These are phyloP conservation scores for Crenuchus spilurus DNA, from an alignment of 2,797 vertebrate genomes.

Conservation along the genomic window DNA sequence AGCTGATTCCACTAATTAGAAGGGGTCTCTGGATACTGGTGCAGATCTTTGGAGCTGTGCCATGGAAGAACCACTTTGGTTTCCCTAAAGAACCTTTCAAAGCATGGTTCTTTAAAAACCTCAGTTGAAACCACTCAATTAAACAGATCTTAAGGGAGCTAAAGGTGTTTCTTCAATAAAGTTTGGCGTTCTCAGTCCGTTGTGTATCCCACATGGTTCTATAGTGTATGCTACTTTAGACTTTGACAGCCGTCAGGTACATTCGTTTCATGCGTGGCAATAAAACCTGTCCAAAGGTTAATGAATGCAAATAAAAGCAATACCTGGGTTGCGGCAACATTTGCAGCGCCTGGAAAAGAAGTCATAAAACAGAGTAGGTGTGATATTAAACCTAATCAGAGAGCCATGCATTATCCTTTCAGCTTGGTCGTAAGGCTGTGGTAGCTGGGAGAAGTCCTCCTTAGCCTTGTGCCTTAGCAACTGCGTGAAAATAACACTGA, in stretches of 20 bases:
- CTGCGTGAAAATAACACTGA: not conserved
- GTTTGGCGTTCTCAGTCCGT: too few relatives aligned
- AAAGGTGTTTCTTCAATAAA: not conserved
- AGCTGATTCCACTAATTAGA: not conserved
- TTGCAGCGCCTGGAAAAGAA: not conserved
- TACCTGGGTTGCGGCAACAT: conserved; percentile 13
- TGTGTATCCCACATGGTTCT: not conserved
- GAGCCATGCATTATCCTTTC: not conserved
- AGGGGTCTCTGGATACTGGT: not conserved
- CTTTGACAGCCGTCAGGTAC: not conserved
- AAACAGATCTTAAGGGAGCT: not conserved
- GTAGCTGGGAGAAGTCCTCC: not conserved
- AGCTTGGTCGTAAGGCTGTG: not conserved
- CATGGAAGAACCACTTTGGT: not conserved
- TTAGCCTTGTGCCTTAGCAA: conserved; percentile 4
- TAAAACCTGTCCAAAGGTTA: conserved; percentile 38
- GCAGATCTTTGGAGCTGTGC: not conserved
- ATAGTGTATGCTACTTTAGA: not conserved
- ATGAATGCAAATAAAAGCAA: conserved; percentile 45
- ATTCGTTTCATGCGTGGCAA: conserved; percentile 1
- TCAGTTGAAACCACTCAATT: not conserved
- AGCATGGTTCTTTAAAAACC: not conserved
- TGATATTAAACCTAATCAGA: conserved; percentile 35
- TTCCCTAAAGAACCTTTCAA: not conserved
- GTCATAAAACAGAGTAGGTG: conserved; percentile 27